Percentiles rank a stretch among this genome's conserved stretches.
Conservation (phyloP, 2,888 invertebrate genomes). For the Brachyptera risi region DNA sequence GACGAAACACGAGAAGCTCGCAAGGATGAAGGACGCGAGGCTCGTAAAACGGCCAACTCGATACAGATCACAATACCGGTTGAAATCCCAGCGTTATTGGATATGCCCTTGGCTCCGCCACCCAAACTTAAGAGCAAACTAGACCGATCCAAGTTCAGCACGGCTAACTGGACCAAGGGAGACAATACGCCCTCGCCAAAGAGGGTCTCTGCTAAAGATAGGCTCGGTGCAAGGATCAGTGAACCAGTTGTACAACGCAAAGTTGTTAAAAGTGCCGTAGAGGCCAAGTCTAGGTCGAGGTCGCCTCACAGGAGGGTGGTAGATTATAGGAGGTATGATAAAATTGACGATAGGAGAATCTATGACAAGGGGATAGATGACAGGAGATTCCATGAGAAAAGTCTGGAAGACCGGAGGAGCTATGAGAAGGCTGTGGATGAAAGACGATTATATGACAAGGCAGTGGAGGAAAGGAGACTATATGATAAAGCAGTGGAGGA, state of each 20-base stretch:
- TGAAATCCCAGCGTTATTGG: conserved; percentile 27
- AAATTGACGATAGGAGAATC: too few species aligned
- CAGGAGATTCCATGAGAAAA: too few species aligned
- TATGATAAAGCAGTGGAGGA: conserved; percentile 21
- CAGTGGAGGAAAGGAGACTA: conserved; percentile 40
- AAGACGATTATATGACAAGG: conserved; percentile 50
- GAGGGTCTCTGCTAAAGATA: conserved; percentile 70
- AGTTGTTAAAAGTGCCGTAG: not conserved
- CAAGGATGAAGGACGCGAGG: conserved; percentile 36
- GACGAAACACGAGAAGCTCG: not conserved
- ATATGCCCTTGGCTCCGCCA: conserved; percentile 18
- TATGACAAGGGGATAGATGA: too few species aligned
- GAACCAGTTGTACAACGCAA: conserved; percentile 41
- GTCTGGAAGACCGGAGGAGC: conserved; percentile 39
- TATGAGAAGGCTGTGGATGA: too few species aligned
- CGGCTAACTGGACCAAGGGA: conserved; percentile 38
- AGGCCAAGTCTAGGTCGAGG: conserved; percentile 3
- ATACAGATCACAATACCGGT: conserved; percentile 36
- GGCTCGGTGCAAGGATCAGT: conserved; percentile 72
- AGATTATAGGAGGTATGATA: conserved; percentile 17
- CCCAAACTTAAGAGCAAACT: conserved; percentile 25
- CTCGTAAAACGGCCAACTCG: conserved; percentile 36
- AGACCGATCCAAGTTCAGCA: conserved; percentile 44
- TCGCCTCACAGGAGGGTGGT: conserved; percentile 15
- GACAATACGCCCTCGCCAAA: conserved; percentile 51